phyloP scores from a whole-genome alignment of 37 sponge, comb jelly and placozoan species.

The Aplysina aerophoba region DNA sequence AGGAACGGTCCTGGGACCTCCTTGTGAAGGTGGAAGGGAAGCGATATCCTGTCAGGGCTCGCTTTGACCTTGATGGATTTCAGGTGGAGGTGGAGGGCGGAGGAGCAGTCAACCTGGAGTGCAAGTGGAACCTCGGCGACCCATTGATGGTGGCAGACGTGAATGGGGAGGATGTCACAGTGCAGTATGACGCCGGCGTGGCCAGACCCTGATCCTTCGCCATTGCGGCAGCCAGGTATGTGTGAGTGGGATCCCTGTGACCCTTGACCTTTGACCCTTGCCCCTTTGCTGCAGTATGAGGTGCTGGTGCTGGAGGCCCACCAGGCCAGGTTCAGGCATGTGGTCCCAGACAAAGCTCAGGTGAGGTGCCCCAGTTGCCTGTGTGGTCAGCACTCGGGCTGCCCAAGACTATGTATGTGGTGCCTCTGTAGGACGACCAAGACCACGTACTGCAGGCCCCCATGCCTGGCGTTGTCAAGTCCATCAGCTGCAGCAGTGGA shows the following conservation, averaged over 20 bases:
- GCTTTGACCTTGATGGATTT: slow-evolving; percentile 28
- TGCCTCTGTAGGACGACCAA: slow-evolving; percentile 51
- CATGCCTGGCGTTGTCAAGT: slow-evolving; percentile 88
- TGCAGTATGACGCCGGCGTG: slow-evolving; percentile 74
- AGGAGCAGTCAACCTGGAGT: slow-evolving; percentile 27
- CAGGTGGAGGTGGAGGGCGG: slow-evolving; percentile 29
- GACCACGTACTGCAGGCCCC: slow-evolving; percentile 73
- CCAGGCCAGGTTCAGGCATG: slow-evolving; percentile 46
- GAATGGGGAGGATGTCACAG: slow-evolving; percentile 55
- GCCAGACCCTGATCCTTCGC: slow-evolving; percentile 59
- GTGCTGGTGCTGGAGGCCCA: slow-evolving; percentile 56
- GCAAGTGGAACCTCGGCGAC: slow-evolving; percentile 70
- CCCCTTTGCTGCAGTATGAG: slow-evolving; percentile 45
- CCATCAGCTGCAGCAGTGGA: slow-evolving; percentile 55
- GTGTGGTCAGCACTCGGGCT: neutral
- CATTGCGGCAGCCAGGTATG: slow-evolving; percentile 85
- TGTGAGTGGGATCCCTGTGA: neutral
- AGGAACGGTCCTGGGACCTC: slow-evolving; percentile 32
- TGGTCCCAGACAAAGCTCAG: slow-evolving; percentile 52
- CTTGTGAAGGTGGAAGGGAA: slow-evolving; percentile 40
- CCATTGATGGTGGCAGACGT: slow-evolving; percentile 66
- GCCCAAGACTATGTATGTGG: neutral
- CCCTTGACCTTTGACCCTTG: neutral
- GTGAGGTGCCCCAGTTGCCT: slow-evolving; percentile 35
- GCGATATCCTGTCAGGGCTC: slow-evolving; percentile 12